Evolutionary conservation across 2,797 vertebrate genomes (phyloP).

Genomic region (Cynopterus sphinx): DNA sequence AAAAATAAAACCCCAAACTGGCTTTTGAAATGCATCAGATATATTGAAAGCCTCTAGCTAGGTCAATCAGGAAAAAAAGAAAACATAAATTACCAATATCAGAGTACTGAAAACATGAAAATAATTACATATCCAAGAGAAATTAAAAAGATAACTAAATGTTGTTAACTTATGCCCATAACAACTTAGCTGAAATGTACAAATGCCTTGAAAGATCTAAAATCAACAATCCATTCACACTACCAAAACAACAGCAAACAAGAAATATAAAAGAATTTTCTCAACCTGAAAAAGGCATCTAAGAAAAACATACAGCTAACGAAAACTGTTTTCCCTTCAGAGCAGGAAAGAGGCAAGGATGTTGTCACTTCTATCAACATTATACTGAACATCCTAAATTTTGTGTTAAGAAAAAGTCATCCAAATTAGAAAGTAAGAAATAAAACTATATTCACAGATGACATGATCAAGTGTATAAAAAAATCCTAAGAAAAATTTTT

Average conservation of each 20-base stretch:
- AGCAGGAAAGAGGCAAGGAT: neutral
- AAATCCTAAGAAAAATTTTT: neutral
- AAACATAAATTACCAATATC: neutral
- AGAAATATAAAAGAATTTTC: neutral
- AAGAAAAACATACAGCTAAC: neutral
- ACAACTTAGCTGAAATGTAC: neutral
- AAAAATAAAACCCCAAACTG: neutral
- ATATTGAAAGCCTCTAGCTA: neutral
- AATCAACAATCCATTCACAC: neutral
- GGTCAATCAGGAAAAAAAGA: neutral
- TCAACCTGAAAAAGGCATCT: neutral
- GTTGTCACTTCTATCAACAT: neutral
- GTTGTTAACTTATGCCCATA: neutral
- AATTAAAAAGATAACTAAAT: neutral
- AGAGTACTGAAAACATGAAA: neutral
- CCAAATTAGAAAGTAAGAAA: neutral
- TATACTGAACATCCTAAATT: neutral
- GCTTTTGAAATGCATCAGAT: neutral
- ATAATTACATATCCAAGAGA: neutral
- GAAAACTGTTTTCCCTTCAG: neutral
- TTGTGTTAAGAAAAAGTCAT: neutral
- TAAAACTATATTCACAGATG: neutral
- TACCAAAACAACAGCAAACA: neutral
- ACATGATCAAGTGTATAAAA: neutral
- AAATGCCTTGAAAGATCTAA: neutral